phyloP scores from a whole-genome alignment of 2,888 invertebrate species.

The Drosophila tripunctata region DNA sequence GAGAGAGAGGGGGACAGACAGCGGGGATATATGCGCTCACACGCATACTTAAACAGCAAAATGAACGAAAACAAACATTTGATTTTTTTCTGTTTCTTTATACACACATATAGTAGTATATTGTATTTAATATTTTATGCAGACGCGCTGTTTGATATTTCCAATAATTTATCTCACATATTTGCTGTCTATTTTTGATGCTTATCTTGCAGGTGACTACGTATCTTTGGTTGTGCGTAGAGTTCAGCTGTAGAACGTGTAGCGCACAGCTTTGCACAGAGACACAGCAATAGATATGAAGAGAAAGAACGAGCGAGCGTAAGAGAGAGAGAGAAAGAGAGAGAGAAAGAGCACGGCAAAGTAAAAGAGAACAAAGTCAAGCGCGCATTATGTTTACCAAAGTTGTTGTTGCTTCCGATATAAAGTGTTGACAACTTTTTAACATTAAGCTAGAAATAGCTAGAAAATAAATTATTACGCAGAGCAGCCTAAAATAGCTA shows the following conservation, averaged over 20 bases:
- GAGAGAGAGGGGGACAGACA: background rate
- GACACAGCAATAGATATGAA: background rate
- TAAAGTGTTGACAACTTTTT: background rate
- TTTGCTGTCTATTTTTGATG: conserved; percentile 3
- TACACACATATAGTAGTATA: too few species aligned
- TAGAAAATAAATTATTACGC: too few species aligned
- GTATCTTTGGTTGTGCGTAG: background rate
- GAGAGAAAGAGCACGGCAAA: background rate
- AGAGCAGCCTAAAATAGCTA: too few species aligned
- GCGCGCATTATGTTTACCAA: background rate
- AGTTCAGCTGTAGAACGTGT: conserved; percentile 1
- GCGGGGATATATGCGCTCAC: conserved; percentile 24
- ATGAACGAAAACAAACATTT: conserved; percentile 3
- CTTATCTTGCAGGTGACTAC: conserved; percentile 38
- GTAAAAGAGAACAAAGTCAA: background rate
- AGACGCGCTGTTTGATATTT: conserved; percentile 25
- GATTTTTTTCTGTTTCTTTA: too few species aligned
- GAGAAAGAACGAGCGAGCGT: background rate
- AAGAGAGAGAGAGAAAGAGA: conserved; percentile 1
- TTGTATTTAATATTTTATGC: conserved; percentile 17
- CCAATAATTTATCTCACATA: conserved; percentile 27
- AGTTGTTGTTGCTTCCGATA: background rate
- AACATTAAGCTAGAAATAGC: background rate
- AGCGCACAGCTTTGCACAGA: background rate
- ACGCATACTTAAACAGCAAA: conserved; percentile 55